Percentiles rank a stretch among this genome's conserved stretches.
Evolutionary conservation across 2,113 vertebrate species (phyloP).

Genomic region (Corvus cornix): DNA sequence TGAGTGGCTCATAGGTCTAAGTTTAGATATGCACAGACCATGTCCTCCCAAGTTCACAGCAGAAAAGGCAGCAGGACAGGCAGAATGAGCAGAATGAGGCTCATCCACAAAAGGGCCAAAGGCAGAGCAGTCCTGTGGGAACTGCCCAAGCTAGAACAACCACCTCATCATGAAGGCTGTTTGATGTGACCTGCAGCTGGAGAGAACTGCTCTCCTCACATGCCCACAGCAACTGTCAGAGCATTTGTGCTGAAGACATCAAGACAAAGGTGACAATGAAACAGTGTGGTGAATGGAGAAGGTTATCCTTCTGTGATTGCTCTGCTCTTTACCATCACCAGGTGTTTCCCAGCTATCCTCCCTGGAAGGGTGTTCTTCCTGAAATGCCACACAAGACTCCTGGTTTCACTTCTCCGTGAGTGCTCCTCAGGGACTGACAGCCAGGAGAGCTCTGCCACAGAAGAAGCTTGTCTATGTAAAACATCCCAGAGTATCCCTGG

Average conservation of each 20-base stretch:
- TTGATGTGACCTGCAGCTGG: background rate
- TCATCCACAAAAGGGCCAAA: background rate
- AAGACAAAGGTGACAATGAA: background rate
- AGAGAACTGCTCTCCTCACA: background rate
- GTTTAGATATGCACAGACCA: background rate
- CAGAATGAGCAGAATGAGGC: background rate
- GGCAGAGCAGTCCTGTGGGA: background rate
- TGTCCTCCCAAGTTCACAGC: background rate
- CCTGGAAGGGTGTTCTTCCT: background rate
- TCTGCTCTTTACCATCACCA: background rate
- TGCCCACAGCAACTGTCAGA: background rate
- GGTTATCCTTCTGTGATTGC: background rate
- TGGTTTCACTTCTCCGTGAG: background rate
- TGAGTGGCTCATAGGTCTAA: background rate
- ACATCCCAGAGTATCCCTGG: background rate
- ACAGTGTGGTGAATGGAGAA: background rate
- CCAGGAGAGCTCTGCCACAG: background rate
- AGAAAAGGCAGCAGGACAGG: background rate
- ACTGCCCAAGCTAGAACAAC: background rate
- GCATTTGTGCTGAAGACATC: background rate
- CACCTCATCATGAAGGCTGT: rapidly evolving
- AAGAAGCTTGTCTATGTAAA: background rate
- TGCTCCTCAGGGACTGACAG: background rate
- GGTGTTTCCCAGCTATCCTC: background rate
- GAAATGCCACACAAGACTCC: background rate